phyloP scores from a whole-genome alignment of 2,888 invertebrate genomes.

The Nezara viridula region DNA sequence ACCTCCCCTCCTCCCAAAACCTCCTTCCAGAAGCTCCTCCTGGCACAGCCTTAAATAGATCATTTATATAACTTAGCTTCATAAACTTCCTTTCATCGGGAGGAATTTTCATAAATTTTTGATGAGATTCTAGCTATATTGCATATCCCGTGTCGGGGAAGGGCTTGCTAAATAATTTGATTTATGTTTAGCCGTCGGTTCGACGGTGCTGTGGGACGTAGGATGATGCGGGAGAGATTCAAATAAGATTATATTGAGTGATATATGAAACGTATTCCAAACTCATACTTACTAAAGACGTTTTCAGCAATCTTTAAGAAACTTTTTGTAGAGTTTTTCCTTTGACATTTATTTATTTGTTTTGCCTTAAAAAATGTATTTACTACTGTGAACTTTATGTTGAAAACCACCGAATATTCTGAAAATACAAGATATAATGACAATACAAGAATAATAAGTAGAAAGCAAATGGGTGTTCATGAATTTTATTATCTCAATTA shows the following conservation, averaged over 20 bases:
- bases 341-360: too few species aligned
- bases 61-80: constrained; percentile 42
- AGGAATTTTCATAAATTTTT: constrained; percentile 42
- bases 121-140: constrained; percentile 25
- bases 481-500: too few species aligned
- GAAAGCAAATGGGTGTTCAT: too few species aligned
- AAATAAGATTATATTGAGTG: constrained; percentile 11
- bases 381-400: too few species aligned
- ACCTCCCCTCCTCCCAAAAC: not conserved
- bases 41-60: constrained; percentile 12
- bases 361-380: too few species aligned
- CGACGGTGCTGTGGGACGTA: not conserved
- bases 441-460: too few species aligned
- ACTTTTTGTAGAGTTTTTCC: too few species aligned
- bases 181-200: constrained; percentile 9
- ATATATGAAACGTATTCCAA: not conserved
- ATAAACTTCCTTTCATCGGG: constrained; percentile 36
- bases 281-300: not conserved
- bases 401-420: too few species aligned
- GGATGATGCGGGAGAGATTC: not conserved
- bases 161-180: constrained; percentile 10
- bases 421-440: too few species aligned
- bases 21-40: too few species aligned
- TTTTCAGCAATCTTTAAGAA: not conserved
- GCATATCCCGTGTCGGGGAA: not conserved